Conservation (phyloP, 2,797 vertebrate genomes). For the Coregonus ussuriensis region DNA sequence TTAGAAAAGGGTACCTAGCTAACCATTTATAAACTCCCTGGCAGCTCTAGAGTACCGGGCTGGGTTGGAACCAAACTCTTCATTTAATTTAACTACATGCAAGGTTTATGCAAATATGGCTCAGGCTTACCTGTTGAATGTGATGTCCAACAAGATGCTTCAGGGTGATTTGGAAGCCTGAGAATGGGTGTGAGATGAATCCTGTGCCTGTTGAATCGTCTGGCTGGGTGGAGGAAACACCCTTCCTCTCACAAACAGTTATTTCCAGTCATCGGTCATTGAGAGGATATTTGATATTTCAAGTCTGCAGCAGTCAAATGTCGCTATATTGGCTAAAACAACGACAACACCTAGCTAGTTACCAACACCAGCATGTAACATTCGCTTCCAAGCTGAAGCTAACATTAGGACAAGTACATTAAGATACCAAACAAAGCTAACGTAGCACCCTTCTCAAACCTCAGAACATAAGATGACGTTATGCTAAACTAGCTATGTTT, state of each 20-base stretch:
- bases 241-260: constrained; percentile 64
- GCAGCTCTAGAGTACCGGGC: too few species aligned
- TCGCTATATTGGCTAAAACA: neutral
- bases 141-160: constrained; percentile 69
- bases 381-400: too few species aligned
- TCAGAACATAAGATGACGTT: neutral
- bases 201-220: constrained; percentile 62
- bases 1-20: neutral
- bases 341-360: neutral
- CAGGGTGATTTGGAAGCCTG: constrained; percentile 77
- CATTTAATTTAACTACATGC: too few species aligned
- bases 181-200: constrained; percentile 53
- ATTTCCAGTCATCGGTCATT: constrained; percentile 74
- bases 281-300: neutral
- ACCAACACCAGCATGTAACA: too few species aligned
- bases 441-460: neutral
- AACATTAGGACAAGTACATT: neutral
- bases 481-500: neutral
- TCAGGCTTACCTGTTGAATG: constrained; percentile 66
- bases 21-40: too few species aligned
- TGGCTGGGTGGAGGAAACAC: constrained; percentile 76
- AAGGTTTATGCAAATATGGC: neutral
- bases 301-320: neutral
- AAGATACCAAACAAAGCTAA: neutral
- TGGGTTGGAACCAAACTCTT: too few species aligned